Percentiles rank a stretch among this genome's conserved stretches.
These are phyloP conservation scores for Aegithalos caudatus DNA, from an alignment of 2,113 vertebrate species.

Conservation along the genomic window DNA sequence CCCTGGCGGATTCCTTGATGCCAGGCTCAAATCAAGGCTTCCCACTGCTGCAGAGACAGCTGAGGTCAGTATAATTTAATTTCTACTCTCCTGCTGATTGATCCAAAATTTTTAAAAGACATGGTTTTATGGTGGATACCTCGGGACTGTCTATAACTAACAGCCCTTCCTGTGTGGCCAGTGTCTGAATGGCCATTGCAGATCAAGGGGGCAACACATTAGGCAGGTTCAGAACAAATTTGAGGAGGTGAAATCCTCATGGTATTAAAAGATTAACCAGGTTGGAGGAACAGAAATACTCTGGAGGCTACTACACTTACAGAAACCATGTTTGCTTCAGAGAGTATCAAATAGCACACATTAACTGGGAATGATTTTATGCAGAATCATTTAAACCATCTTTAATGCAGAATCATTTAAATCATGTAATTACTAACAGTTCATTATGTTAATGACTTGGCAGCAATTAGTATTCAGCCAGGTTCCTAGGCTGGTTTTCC, in stretches of 20 bases:
- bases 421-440: not conserved
- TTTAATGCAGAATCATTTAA: not conserved
- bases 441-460: not conserved
- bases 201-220: not conserved
- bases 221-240: not conserved
- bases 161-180: not conserved
- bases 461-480: not conserved
- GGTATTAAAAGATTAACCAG: not conserved
- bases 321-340: not conserved
- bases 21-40: constrained; percentile 78
- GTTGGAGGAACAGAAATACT: not conserved
- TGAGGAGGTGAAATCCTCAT: not conserved
- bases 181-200: not conserved
- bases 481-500: not conserved
- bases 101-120: not conserved
- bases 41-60: constrained; percentile 63
- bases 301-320: not conserved
- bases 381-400: not conserved
- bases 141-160: not conserved
- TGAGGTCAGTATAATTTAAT: constrained; percentile 71
- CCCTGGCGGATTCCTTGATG: constrained; percentile 84
- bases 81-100: not conserved
- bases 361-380: not conserved
- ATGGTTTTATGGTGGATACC: not conserved
- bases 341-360: not conserved